A percentile compares a stretch with the other conserved stretches of the same genome.
phyloP scores from a whole-genome alignment of 2,113 vertebrate species.

The Verasper variegatus region DNA sequence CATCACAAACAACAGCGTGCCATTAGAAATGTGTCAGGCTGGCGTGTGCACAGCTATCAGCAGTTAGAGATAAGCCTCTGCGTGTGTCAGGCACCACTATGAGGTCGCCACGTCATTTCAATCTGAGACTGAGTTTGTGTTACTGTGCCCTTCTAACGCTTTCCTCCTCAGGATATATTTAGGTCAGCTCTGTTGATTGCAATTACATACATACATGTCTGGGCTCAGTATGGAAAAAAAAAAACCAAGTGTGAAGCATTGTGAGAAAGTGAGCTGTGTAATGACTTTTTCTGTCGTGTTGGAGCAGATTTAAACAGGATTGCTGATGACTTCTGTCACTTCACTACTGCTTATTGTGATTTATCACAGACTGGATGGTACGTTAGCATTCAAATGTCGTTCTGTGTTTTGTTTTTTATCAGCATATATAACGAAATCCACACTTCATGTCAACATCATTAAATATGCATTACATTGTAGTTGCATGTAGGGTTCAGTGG shows the following conservation, averaged over 20 bases:
- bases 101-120: conserved; percentile 33
- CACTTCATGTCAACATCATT: neutral
- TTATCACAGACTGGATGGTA: neutral
- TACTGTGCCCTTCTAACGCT: conserved; percentile 1
- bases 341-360: neutral
- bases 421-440: neutral
- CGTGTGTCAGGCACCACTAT: conserved; percentile 17
- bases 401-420: neutral
- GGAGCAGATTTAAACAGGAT: neutral
- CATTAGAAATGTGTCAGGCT: conserved; percentile 54
- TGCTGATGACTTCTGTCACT: neutral
- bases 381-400: neutral
- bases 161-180: neutral
- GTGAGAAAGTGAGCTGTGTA: neutral
- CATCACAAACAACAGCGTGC: conserved; percentile 45
- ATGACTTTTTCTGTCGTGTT: neutral
- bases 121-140: conserved; percentile 26
- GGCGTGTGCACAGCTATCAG: conserved; percentile 36
- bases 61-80: conserved; percentile 37
- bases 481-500: neutral
- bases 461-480: neutral
- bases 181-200: conserved; percentile 25
- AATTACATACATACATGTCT: conserved; percentile 19
- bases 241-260: neutral
- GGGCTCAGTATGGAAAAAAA: neutral